Base-by-base conservation (phyloP, 92 coral and sea anemone species). In the Porites cylindrica region DNA sequence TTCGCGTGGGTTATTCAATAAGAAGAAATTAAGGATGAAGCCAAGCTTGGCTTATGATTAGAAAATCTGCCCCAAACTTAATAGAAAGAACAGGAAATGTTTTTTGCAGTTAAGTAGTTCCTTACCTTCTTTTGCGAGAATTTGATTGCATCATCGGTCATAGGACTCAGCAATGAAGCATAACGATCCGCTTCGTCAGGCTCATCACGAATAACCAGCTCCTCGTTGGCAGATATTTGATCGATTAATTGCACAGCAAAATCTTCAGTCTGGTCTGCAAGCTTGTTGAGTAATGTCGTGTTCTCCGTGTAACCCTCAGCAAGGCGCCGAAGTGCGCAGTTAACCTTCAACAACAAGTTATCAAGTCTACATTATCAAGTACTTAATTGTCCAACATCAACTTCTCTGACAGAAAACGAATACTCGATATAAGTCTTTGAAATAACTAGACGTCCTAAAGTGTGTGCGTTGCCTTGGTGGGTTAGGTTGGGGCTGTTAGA, bases 181-280 rank as follows among this genome's bases (percentile, higher is more conserved):
- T 47, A 79, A 61, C 83, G 79, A 63, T 83, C 59, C 11, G 60
- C 79, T 2, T 63, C 38, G 18, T 59, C 72, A 24, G 81, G 81
- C 13, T 13, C 6, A 51, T 83, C 88, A 0, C 18, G 21, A 6
- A 83, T 54, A 29, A 51, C 88, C 71, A 83, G 18, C 63, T 73
- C 56, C 63, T 75, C 80, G 14, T 60, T 50, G 18, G 61, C 71
- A 11, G 47, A 38, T 38, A 38, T 38, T 4, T 83, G 81, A 73
- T 72, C 87, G 17, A 83, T 83, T 26, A 83, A 69, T 23, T 71
- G 50, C 16, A 54, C 79, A 29, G 87, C 87, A 18, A 83, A 83
- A 9, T 73, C 70, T 61, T 83, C 87, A 17, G 75, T 58, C 71
- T 72, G 20, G 60, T 71, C 87, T 20, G 79, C 87, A 32, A 83